Evolutionary conservation across 2,797 vertebrate species (phyloP), one percentile per base, ranked within the genome.

Genomic region (Cossypha dichroa): DNA sequence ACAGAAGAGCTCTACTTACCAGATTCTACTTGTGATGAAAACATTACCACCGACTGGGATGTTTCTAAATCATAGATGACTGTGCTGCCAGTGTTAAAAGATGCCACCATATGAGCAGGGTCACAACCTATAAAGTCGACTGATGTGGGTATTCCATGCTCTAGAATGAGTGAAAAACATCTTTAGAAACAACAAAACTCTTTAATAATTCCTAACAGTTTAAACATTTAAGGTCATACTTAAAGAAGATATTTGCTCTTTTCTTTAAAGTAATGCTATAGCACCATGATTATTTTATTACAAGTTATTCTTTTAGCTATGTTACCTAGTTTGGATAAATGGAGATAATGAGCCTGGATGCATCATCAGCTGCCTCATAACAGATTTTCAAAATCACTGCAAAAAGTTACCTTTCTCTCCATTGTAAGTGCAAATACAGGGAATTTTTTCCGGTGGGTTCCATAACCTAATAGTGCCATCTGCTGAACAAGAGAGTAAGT

Each of bases 111-210:
- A 97, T 99, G 99, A 96, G 99, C 99, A 90, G 99, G 99, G 95
- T 99, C 99, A 96, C 99, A 99, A 49, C 99, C 99, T 94, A 99
- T 99, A 74, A 99, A 99, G 97, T 99, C 99, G 86, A 99, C 98
- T 1, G 99, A 98, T 19, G 99, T 99, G 88, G 99, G 99, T 96
- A 99, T 97, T 59, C 99, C 99, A 83, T 99, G 98, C 66, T 99
- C 99, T 99, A 95, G 52, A 95, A 67, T 79, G 29, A 67, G 4
- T 10, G 5, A 63, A 70, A 92, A 92, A 6, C 5, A 7, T 13
- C 25, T 69, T 94, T 16, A 91, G 29, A 66, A 82, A 58, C 11
- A 85, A 80, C 2, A 0, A 58, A 82, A 59, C 4, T 13, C 17
- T 45, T 43, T 2, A 14, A 41, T 76, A 87, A 84, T 66, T 59